Evolutionary conservation across 2,888 invertebrate genomes (phyloP), one percentile per base, ranked within the genome.

Genomic region (Stenurella melanura): DNA sequence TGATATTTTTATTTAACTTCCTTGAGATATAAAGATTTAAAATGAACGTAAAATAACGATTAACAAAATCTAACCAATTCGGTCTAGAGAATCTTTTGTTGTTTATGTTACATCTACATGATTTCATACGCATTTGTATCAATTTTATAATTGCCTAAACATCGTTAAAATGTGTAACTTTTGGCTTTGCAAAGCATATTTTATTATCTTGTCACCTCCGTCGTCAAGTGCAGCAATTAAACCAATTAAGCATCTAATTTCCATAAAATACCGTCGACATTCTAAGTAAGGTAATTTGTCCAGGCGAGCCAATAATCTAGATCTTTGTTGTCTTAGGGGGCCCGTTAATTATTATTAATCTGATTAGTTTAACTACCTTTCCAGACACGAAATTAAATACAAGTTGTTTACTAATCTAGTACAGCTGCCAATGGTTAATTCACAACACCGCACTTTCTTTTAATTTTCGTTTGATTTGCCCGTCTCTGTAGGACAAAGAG

Each of bases 161-260:
- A 50, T 50, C 1, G 6, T 17, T 6, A 50, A 12, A 26, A 42
- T 50, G 0, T 1, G n/a, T n/a, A 50, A 50, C 3, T 50, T 7
- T 50, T n/a, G 15, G n/a, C n/a, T 50, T 42, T 50, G n/a, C 50
- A n/a, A 50, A 50, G n/a, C 12, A 6, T 50, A 50, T n/a, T 50
- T 66, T 17, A 21, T 66, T 66, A 6, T 42, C 42, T 42, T 7
- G 21, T 17, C 19, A 38, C 38, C 30, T 64, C 63, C 9, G 18
- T 38, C 38, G 38, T 64, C 18, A 68, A 6, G n/a, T 63, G 21
- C 67, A 21, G 56, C 30, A 54, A 54, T 68, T 68, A 68, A 68
- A 68, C 54, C 67, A 68, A 68, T 68, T 68, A 56, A 68, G 56
- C 6, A 34, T 7, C 30, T 54, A 56, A 68, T 67, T 11, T 50